These are phyloP conservation scores for Lycocorax pyrrhopterus DNA, from an alignment of 2,113 vertebrate genomes.

Conservation along the genomic window DNA sequence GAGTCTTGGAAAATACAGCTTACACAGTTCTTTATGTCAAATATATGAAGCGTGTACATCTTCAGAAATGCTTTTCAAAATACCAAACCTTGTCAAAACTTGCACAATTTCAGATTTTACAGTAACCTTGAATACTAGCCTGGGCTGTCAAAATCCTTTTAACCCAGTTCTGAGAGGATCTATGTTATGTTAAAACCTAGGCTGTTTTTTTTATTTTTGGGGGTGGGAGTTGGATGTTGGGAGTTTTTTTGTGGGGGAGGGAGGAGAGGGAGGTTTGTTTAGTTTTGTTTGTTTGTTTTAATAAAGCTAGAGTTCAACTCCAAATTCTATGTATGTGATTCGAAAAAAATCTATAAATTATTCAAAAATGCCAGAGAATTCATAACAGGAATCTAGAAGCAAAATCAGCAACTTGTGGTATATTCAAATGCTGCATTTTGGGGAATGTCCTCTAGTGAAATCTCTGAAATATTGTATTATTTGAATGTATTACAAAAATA, in stretches of 20 bases:
- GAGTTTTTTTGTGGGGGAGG: background rate
- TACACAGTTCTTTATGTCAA: background rate
- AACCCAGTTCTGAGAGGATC: background rate
- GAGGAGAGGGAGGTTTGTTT: background rate
- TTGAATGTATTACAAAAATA: background rate
- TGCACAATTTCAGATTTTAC: background rate
- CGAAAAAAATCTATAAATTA: background rate
- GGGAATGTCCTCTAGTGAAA: background rate
- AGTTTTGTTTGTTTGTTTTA: background rate
- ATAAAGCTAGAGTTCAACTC: background rate
- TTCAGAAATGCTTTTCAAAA: background rate
- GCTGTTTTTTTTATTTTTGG: background rate
- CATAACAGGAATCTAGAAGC: background rate
- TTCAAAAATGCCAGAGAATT: background rate
- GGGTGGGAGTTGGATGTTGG: background rate
- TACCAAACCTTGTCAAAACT: background rate
- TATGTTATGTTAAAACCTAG: background rate
- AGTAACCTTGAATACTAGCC: background rate
- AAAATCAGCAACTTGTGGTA: background rate
- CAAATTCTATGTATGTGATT: background rate
- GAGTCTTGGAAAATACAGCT: background rate
- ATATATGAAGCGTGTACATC: background rate
- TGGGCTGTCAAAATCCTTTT: background rate
- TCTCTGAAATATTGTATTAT: background rate
- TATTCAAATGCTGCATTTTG: background rate